These are phyloP conservation scores for Pelvicachromis taeniatus DNA, from an alignment of 2,113 vertebrate genomes.

Conservation along the genomic window DNA sequence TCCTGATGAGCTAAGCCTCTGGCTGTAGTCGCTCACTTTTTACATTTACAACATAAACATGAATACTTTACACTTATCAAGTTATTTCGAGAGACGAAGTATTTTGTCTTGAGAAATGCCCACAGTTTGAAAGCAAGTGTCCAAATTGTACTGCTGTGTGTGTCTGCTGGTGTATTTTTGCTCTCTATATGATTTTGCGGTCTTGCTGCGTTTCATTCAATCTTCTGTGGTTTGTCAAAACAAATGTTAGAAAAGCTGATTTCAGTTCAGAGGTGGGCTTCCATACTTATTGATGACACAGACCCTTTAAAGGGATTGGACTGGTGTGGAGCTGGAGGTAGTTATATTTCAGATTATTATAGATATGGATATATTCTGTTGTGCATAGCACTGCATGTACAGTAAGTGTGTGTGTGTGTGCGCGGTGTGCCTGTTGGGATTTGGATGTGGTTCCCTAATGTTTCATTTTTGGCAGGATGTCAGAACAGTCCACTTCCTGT, in stretches of 20 bases:
- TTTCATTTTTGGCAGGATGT: constrained; percentile 31
- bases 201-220: not conserved
- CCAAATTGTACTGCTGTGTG: not conserved
- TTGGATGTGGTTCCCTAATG: constrained; percentile 18
- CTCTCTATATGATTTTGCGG: not conserved
- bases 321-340: not conserved
- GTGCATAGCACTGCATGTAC: not conserved
- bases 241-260: not conserved
- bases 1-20: not conserved
- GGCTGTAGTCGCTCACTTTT: not conserved
- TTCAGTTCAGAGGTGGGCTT: not conserved
- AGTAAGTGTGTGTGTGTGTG: not conserved
- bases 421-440: not conserved
- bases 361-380: not conserved
- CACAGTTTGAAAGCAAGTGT: not conserved
- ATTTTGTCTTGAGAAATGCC: not conserved
- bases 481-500: constrained; percentile 27
- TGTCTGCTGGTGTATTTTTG: not conserved
- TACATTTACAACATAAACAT: not conserved
- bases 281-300: not conserved
- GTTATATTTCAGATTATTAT: not conserved
- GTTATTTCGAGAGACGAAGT: too few species aligned
- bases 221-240: not conserved
- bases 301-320: not conserved
- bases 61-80: not conserved